A percentile compares a stretch with the other conserved stretches of the same genome.
Evolutionary conservation across 2,113 vertebrate species (phyloP).

Genomic region (Phalacrocorax aristotelis): DNA sequence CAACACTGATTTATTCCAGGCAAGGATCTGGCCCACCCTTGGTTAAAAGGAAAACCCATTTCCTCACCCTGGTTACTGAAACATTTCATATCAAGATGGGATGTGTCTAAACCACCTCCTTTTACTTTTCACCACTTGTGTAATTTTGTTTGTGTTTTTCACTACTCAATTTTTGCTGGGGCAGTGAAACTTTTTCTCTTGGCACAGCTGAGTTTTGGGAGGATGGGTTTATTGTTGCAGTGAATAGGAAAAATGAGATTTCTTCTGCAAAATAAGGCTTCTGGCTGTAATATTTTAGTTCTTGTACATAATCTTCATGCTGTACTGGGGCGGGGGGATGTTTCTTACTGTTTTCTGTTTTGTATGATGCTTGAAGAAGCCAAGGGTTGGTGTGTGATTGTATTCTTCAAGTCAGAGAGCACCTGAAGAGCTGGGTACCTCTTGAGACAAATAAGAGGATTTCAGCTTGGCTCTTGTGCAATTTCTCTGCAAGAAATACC

Average conservation of each 20-base stretch:
- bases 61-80: not conserved
- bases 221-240: not conserved
- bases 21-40: slow-evolving; percentile 4
- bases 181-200: not conserved
- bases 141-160: not conserved
- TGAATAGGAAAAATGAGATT: not conserved
- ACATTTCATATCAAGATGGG: not conserved
- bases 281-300: not conserved
- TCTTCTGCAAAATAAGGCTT: not conserved
- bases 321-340: not conserved
- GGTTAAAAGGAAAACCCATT: slow-evolving; percentile 27
- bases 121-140: slow-evolving; percentile 29
- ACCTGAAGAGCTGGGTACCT: not conserved
- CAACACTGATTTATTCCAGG: not conserved
- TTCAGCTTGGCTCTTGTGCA: not conserved
- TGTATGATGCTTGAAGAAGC: not conserved
- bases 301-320: not conserved
- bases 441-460: not conserved
- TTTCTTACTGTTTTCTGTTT: not conserved
- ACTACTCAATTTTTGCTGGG: not conserved
- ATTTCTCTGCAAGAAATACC: not conserved
- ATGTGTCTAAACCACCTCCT: slow-evolving; percentile 3
- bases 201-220: not conserved
- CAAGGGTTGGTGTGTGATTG: not conserved
- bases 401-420: not conserved